Conservation (phyloP, 2,797 vertebrate species). For the Silurus aristotelis region DNA sequence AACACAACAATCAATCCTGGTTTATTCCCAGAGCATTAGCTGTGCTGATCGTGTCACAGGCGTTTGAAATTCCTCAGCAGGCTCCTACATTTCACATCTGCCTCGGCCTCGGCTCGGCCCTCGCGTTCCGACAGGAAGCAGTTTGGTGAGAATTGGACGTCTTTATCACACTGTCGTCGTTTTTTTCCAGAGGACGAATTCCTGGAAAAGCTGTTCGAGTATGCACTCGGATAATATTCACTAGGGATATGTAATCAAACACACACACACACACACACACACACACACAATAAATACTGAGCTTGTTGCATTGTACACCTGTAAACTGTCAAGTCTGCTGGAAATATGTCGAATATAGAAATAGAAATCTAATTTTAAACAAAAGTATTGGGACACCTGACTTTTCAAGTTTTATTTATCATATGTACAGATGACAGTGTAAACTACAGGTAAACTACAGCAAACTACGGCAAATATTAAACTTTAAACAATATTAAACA, state of each 20-base stretch:
- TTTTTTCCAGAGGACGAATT: neutral
- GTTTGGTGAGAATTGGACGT: constrained; percentile 18
- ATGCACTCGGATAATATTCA: neutral
- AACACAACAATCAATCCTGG: neutral
- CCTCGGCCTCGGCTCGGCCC: neutral
- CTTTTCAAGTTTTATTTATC: too few relatives aligned
- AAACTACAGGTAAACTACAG: too few relatives aligned
- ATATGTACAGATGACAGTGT: too few relatives aligned
- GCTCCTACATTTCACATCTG: neutral
- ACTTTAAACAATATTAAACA: too few relatives aligned
- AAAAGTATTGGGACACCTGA: too few relatives aligned
- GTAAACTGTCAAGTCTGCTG: too few relatives aligned
- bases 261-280: neutral
- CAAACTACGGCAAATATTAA: too few relatives aligned
- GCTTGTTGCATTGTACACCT: too few relatives aligned
- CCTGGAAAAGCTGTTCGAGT: neutral
- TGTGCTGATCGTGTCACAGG: neutral
- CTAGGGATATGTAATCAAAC: neutral
- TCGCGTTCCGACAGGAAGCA: constrained; percentile 2
- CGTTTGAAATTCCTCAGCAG: constrained; percentile 20
- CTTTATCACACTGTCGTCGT: neutral
- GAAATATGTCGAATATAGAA: neutral
- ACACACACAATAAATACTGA: neutral
- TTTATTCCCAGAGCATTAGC: neutral
- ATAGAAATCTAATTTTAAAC: too few relatives aligned